These are phyloP conservation scores for Goniozus legneri DNA, from an alignment of 1,140 invertebrate species.

Conservation along the genomic window DNA sequence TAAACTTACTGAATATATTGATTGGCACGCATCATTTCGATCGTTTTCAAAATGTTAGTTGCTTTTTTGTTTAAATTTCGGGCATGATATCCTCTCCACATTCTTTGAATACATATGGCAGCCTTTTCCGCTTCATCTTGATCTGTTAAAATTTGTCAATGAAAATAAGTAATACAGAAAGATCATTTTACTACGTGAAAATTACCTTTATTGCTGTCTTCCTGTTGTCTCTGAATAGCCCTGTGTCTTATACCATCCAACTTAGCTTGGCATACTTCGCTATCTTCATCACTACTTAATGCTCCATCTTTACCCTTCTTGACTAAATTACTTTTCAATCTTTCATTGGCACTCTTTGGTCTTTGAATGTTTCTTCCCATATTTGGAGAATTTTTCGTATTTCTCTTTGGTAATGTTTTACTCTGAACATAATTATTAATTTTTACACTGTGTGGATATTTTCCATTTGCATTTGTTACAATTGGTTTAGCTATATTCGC, in stretches of 20 bases:
- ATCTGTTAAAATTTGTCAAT: conserved; percentile 25
- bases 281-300: conserved; percentile 57
- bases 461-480: conserved; percentile 33
- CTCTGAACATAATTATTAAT: conserved; percentile 51
- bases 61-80: conserved; percentile 74
- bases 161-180: conserved; percentile 3
- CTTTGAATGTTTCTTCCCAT: conserved; percentile 33
- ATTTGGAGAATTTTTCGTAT: conserved; percentile 38
- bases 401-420: conserved; percentile 39
- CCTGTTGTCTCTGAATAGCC: conserved; percentile 57
- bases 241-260: conserved; percentile 58
- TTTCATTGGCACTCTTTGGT: conserved; percentile 34
- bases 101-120: conserved; percentile 79
- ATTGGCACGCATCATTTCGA: conserved; percentile 75
- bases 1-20: conserved; percentile 79
- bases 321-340: conserved; percentile 25
- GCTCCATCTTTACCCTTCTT: conserved; percentile 28
- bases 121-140: conserved; percentile 54
- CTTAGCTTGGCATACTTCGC: conserved; percentile 62
- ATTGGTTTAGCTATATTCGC: conserved; percentile 42
- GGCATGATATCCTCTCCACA: conserved; percentile 83
- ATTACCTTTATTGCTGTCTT: conserved; percentile 49
- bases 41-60: conserved; percentile 69
- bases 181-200: background rate
- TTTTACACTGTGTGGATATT: conserved; percentile 44